Evolutionary conservation across 35 echinoderm and acorn worm genomes (phyloP).

Genomic region (Lytechinus pictus): DNA sequence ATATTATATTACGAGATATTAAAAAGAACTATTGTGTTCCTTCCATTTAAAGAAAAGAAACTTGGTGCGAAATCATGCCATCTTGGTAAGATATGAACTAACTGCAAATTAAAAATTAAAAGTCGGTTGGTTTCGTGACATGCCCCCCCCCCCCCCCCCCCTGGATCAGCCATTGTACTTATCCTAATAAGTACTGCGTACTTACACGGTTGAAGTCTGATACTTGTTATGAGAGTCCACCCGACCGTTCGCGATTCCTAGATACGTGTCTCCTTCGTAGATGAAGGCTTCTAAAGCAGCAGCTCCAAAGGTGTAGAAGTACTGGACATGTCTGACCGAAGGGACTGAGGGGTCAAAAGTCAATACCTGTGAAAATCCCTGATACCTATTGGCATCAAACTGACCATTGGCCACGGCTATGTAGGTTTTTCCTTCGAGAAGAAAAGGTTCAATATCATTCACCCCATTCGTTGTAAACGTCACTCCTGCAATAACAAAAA

Average conservation of each 20-base stretch:
- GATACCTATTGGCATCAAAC: not conserved
- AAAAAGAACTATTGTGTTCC: too few species aligned
- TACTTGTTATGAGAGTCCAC: not conserved
- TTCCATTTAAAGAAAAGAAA: too few species aligned
- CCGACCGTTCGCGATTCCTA: conserved; percentile 8
- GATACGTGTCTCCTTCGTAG: conserved; percentile 31
- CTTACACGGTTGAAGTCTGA: not conserved
- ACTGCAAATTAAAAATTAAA: not conserved
- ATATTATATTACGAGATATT: too few species aligned
- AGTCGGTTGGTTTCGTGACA: too few species aligned
- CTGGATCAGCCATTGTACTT: too few species aligned
- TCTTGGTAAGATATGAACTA: not conserved
- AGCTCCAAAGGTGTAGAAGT: not conserved
- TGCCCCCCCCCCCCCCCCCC: too few species aligned
- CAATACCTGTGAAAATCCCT: not conserved
- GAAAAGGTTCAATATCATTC: conserved; percentile 2
- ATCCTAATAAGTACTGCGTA: too few species aligned
- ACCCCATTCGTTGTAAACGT: not conserved
- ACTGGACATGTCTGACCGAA: conserved; percentile 36
- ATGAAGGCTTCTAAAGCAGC: not conserved
- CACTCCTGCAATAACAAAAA: not conserved
- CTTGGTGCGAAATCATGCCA: not conserved
- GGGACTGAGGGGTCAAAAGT: conserved; percentile 36
- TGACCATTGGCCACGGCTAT: conserved; percentile 5
- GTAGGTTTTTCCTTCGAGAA: not conserved